Conservation (phyloP, 2,888 invertebrate genomes). For the Dryococelus australis region DNA sequence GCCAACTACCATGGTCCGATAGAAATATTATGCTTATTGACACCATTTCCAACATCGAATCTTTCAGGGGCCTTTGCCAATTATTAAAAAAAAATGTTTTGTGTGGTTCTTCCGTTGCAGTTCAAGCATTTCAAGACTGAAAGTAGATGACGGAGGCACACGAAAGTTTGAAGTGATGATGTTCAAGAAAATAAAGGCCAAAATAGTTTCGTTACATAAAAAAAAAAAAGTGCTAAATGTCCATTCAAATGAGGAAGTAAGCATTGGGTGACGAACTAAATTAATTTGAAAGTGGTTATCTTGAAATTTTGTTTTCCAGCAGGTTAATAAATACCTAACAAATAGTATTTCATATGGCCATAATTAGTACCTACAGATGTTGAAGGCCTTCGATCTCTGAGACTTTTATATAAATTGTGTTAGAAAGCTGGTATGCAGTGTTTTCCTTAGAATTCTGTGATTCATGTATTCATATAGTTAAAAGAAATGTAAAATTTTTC, state of each 20-base stretch:
- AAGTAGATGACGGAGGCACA: not conserved
- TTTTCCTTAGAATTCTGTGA: conserved; percentile 9
- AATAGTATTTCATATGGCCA: not conserved
- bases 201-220: not conserved
- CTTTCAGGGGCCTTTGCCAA: not conserved
- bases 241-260: not conserved
- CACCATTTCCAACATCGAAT: not conserved
- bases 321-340: not conserved
- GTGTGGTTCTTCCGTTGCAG: not conserved
- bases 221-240: not conserved
- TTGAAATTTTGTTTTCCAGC: not conserved
- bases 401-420: not conserved
- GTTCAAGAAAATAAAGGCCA: not conserved
- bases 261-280: not conserved
- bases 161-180: not conserved
- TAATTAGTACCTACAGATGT: not conserved
- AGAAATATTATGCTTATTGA: too few species aligned
- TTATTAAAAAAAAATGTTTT: not conserved
- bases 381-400: not conserved
- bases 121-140: not conserved
- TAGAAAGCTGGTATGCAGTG: not conserved
- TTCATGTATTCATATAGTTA: not conserved
- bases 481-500: not conserved
- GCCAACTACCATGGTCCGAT: too few species aligned
- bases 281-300: not conserved